Evolutionary conservation across 2,797 vertebrate genomes (phyloP), one percentile per base, ranked within the genome.

Genomic region (Xenentodon cancila): DNA sequence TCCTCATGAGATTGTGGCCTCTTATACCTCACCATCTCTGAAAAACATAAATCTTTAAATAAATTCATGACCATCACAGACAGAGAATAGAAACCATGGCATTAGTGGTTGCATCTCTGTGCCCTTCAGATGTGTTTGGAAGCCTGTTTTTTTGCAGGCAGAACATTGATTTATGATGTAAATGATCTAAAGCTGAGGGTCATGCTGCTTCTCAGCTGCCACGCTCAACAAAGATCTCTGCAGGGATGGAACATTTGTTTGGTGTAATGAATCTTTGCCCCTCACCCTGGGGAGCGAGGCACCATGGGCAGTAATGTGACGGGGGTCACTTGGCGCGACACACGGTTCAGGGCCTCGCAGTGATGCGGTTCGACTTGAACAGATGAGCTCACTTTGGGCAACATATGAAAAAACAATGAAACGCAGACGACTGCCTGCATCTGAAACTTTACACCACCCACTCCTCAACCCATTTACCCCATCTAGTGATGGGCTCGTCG

Each of bases 311-410:
- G 37, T 57, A 71, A 81, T 71, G 82, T 37, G 77, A 67, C 27
- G 6, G 51, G 72, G 77, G 75, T 84, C 85, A 73, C 72, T 81
- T 74, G 70, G 70, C 62, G 34, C 34, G 61, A 57, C 67, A 7
- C 53, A 2, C 3, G 18, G 64, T 20, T 65, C 45, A 9, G 22
- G 30, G 34, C 25, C 59, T 48, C n/a, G 57, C 7, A 52, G 71
- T 21, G n/a, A 43, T n/a, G 52, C 7, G 5, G 25, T 63, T 60
- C 56, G 34, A 60, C 61, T 62, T 2, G 0, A 59, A 42, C 61
- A 57, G 51, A 75, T 55, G 71, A 86, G 59, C 32, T 73, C 45
- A 44, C 32, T 68, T 62, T 32, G 16, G 1, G 8, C 67, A 75
- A 69, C 69, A 79, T 77, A 75, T 78, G 77, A 64, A 77, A 63